These are phyloP conservation scores for Chloroclysta siterata DNA, from an alignment of 2,888 invertebrate genomes.

Conservation along the genomic window DNA sequence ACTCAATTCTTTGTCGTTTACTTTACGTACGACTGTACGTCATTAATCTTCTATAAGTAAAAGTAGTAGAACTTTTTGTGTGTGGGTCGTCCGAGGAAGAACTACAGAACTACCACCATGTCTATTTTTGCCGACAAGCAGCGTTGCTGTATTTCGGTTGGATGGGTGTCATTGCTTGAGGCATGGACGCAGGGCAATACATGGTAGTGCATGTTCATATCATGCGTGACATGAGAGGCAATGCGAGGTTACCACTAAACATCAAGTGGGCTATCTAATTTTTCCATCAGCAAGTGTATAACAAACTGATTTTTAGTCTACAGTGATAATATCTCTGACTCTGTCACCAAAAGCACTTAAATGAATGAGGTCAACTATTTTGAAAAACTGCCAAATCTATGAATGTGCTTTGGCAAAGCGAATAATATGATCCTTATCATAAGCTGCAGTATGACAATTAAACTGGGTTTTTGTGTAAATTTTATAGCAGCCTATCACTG, in stretches of 20 bases:
- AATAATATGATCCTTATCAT: constrained; percentile 43
- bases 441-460: constrained; percentile 40
- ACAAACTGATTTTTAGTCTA: constrained; percentile 33
- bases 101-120: too few species aligned
- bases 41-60: constrained; percentile 8
- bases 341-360: constrained; percentile 43
- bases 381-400: constrained; percentile 45
- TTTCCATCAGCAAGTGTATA: constrained; percentile 8
- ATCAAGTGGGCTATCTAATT: too few species aligned
- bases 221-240: too few species aligned
- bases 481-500: constrained; percentile 9
- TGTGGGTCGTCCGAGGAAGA: too few species aligned
- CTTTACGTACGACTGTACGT: too few species aligned
- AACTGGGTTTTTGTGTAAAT: constrained; percentile 29
- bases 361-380: constrained; percentile 43
- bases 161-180: too few species aligned
- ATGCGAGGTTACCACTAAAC: too few species aligned
- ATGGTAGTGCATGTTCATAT: too few species aligned
- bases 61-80: too few species aligned
- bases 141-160: too few species aligned
- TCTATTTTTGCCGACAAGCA: too few species aligned
- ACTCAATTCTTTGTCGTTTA: constrained; percentile 13
- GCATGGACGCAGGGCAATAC: too few species aligned
- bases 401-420: constrained; percentile 42
- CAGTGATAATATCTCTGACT: constrained; percentile 27